Conservation (phyloP, 2,888 invertebrate genomes). For the Steinernema carpocapsae region DNA sequence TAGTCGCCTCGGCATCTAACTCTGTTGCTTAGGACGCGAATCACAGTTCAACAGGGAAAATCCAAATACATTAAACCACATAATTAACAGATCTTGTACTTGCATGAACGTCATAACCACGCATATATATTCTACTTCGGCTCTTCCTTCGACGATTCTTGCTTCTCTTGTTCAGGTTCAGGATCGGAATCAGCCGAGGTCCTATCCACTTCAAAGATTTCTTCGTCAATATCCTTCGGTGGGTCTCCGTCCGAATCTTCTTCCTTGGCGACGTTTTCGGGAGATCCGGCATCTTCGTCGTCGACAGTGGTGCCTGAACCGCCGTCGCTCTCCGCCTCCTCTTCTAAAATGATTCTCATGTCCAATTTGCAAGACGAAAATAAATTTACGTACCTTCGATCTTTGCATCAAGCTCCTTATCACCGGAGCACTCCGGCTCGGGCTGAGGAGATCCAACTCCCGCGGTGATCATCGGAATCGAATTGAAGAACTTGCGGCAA, state of each 20-base stretch:
- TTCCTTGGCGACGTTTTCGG: not conserved
- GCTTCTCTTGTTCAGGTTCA: not conserved
- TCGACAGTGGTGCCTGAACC: not conserved
- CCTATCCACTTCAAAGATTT: not conserved
- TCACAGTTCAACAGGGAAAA: too few relatives aligned
- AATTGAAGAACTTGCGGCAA: not conserved
- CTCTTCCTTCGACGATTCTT: too few relatives aligned
- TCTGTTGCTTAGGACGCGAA: too few relatives aligned
- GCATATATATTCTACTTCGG: too few relatives aligned
- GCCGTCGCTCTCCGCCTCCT: not conserved
- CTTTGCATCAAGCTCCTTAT: not conserved
- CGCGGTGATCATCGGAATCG: not conserved
- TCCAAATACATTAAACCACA: too few relatives aligned
- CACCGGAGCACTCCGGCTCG: not conserved
- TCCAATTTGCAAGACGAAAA: not conserved
- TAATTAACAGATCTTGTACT: too few relatives aligned
- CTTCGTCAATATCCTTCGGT: not conserved
- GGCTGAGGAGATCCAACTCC: constrained; percentile 3
- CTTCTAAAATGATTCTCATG: not conserved
- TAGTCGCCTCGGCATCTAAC: too few relatives aligned
- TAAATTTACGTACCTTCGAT: not conserved
- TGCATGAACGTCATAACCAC: too few relatives aligned
- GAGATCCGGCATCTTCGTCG: not conserved
- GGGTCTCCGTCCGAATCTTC: not conserved
- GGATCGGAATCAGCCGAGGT: not conserved